Percentiles rank a stretch among this genome's conserved stretches.
Evolutionary conservation across 2,888 invertebrate genomes (phyloP).

Genomic region (Tetramorium bicarinatum): DNA sequence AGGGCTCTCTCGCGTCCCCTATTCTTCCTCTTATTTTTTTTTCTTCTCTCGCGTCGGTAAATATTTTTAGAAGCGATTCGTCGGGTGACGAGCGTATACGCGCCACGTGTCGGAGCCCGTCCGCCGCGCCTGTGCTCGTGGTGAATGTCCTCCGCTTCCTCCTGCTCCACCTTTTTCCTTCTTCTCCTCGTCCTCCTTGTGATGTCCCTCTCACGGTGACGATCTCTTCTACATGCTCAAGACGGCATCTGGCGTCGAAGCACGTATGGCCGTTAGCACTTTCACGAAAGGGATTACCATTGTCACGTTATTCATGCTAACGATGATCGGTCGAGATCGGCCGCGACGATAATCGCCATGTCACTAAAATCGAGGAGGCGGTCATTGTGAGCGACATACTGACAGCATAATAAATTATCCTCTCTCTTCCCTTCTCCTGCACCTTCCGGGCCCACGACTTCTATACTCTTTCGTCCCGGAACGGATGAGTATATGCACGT

Average conservation of each 20-base stretch:
- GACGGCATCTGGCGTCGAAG: conserved; percentile 77
- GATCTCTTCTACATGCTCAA: conserved; percentile 71
- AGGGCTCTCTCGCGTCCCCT: conserved; percentile 25
- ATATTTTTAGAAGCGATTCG: conserved; percentile 78
- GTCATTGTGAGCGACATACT: conserved; percentile 85
- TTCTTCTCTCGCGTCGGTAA: conserved; percentile 57
- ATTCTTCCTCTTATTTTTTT: conserved; percentile 51
- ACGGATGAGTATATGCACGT: conserved; percentile 49
- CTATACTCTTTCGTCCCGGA: conserved; percentile 19
- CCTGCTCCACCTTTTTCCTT: conserved; percentile 37
- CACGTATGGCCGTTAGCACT: conserved; percentile 78
- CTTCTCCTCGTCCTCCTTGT: conserved; percentile 39
- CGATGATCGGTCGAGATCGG: conserved; percentile 85
- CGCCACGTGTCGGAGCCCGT: conserved; percentile 73
- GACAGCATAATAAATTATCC: conserved; percentile 85
- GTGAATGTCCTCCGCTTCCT: conserved; percentile 69
- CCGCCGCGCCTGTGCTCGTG: conserved; percentile 63
- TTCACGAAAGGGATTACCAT: conserved; percentile 82
- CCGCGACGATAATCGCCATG: conserved; percentile 83
- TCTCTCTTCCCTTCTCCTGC: conserved; percentile 35
- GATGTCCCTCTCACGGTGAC: conserved; percentile 55
- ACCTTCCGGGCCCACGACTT: conserved; percentile 11
- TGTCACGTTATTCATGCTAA: conserved; percentile 85
- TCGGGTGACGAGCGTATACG: conserved; percentile 68
- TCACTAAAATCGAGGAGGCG: conserved; percentile 85